A percentile compares a stretch with the other conserved stretches of the same genome.
Evolutionary conservation across 92 coral and sea anemone species (phyloP).

Genomic region (Actinostola sp.): DNA sequence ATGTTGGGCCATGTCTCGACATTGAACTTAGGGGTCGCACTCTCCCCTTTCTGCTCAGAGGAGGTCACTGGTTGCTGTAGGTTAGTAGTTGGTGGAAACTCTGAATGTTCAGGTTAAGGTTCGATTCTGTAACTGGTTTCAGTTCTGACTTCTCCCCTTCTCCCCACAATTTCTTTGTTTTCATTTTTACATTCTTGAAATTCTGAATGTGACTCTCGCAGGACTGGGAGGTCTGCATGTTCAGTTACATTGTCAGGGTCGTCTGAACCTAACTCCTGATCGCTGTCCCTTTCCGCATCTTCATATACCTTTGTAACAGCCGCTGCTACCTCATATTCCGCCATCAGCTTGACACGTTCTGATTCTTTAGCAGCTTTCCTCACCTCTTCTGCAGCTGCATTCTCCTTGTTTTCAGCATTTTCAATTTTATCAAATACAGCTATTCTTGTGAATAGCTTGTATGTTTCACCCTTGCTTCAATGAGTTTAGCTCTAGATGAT

Average conservation of each 20-base stretch:
- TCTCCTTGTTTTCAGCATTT: constrained; percentile 18
- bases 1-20: too few species aligned
- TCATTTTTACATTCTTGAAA: background rate
- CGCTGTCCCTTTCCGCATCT: constrained; percentile 49
- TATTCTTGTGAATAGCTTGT: constrained; percentile 23
- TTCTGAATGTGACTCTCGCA: background rate
- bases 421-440: constrained; percentile 38
- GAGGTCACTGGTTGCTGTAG: background rate
- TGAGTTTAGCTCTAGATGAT: constrained; percentile 32
- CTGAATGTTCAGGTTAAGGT: background rate
- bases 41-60: too few species aligned
- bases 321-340: constrained; percentile 34
- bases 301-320: constrained; percentile 50
- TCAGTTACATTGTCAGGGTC: constrained; percentile 35
- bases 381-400: too few species aligned
- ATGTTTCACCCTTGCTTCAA: constrained; percentile 51
- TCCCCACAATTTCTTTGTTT: background rate
- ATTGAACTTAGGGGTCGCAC: too few species aligned
- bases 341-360: constrained; percentile 33
- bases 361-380: constrained; percentile 23
- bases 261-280: constrained; percentile 23
- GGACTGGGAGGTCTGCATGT: background rate
- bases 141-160: background rate
- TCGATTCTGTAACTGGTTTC: background rate
- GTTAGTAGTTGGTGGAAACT: background rate